These are phyloP conservation scores for Bombus superbus DNA, from an alignment of 1,140 invertebrate species.

Conservation along the genomic window DNA sequence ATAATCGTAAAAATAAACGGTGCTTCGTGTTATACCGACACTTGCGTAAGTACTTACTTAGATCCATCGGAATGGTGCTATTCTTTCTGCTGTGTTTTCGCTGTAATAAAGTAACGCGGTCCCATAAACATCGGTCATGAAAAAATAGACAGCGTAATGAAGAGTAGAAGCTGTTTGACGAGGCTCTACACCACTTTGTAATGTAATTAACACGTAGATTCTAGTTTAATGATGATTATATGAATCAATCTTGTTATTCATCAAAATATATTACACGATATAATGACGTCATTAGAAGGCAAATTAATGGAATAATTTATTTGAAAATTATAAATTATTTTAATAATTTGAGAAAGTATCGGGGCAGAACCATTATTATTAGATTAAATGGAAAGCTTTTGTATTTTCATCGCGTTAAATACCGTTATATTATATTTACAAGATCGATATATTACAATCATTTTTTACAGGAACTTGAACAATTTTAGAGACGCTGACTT, in stretches of 20 bases:
- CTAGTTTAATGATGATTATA: neutral
- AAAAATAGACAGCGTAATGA: constrained; percentile 41
- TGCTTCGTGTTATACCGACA: constrained; percentile 21
- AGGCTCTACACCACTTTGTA: neutral
- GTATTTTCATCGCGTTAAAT: neutral
- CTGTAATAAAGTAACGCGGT: constrained; percentile 50
- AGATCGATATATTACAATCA: neutral
- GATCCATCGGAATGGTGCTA: constrained; percentile 28
- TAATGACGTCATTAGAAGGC: neutral
- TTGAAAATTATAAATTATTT: neutral
- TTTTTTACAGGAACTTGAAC: too few species aligned
- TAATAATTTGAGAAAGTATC: neutral
- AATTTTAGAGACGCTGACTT: neutral
- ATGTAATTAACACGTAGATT: neutral
- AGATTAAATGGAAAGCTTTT: too few species aligned
- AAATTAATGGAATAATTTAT: neutral
- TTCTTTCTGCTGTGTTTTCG: constrained; percentile 45
- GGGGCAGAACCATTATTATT: too few species aligned
- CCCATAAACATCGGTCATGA: constrained; percentile 24
- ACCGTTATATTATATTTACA: neutral
- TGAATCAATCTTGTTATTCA: neutral
- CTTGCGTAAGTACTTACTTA: constrained; percentile 51
- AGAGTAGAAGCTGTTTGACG: neutral
- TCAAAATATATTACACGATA: neutral
- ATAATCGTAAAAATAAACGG: constrained; percentile 68